phyloP scores from a whole-genome alignment of 2,888 invertebrate species.

The Caradrina clavipalpis region DNA sequence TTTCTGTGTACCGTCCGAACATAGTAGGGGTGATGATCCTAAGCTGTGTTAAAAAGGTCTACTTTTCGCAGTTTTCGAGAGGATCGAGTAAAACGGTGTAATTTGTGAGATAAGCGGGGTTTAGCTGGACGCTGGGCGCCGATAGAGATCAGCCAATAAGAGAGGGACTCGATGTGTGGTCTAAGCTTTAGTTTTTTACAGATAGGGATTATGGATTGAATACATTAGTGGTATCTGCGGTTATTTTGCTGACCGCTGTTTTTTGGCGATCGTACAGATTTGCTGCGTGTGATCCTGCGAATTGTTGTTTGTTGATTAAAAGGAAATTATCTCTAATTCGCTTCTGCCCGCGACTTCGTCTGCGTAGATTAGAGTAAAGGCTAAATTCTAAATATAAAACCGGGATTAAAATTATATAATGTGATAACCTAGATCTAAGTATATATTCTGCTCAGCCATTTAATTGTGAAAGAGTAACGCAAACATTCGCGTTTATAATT shows the following conservation, averaged over 20 bases:
- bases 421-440: too few species aligned
- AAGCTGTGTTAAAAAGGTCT: conserved; percentile 78
- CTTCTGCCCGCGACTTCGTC: too few species aligned
- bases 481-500: too few species aligned
- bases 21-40: conserved; percentile 72
- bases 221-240: conserved; percentile 54
- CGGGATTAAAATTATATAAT: too few species aligned
- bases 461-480: too few species aligned
- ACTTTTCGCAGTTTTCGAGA: conserved; percentile 82
- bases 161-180: conserved; percentile 62
- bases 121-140: conserved; percentile 71
- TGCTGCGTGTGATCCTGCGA: neutral
- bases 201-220: conserved; percentile 48
- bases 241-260: conserved; percentile 31
- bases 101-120: conserved; percentile 86
- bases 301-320: neutral
- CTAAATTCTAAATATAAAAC: too few species aligned
- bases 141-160: conserved; percentile 81
- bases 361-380: too few species aligned
- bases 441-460: too few species aligned
- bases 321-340: neutral
- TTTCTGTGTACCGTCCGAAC: neutral
- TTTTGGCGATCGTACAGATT: conserved; percentile 8
- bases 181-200: conserved; percentile 47
- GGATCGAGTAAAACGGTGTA: conserved; percentile 84